These are phyloP conservation scores for Pseudolycoriella hygida DNA, from an alignment of 2,888 invertebrate genomes.

Conservation along the genomic window DNA sequence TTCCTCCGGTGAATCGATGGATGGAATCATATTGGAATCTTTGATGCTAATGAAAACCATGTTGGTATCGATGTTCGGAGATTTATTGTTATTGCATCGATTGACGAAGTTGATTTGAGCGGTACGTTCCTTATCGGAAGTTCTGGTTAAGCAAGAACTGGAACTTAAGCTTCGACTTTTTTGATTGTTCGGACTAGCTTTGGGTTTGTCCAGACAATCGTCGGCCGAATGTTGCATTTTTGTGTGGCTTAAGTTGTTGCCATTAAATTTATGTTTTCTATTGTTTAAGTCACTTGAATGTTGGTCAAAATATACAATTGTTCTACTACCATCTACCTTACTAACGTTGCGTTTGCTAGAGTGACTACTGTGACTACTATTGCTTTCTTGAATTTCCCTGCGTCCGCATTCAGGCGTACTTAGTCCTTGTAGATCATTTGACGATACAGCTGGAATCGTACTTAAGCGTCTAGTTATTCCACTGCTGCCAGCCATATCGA, in stretches of 20 bases:
- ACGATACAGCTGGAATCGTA: not conserved
- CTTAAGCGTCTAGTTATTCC: constrained; percentile 1
- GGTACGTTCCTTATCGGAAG: not conserved
- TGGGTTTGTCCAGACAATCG: constrained; percentile 9
- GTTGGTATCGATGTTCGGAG: not conserved
- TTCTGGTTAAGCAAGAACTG: not conserved
- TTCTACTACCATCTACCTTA: not conserved
- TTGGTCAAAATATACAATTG: not conserved
- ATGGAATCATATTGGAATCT: not conserved
- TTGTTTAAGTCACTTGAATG: not conserved
- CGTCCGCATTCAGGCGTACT: constrained; percentile 9
- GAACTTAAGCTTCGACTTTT: constrained; percentile 12
- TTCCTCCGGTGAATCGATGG: not conserved
- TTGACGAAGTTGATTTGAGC: not conserved
- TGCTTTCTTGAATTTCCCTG: constrained; percentile 6
- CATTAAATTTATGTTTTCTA: not conserved
- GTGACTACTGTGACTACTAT: not conserved
- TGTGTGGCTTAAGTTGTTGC: constrained; percentile 1
- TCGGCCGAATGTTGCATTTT: constrained; percentile 13
- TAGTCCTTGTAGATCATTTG: not conserved
- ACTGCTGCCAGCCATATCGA: constrained; percentile 3
- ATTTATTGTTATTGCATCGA: too few relatives aligned
- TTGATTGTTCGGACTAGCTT: constrained; percentile 2
- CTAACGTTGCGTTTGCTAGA: not conserved
- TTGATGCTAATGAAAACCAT: constrained; percentile 1